Evolutionary conservation across 2,113 vertebrate genomes (phyloP).

Genomic region (Cygnus atratus): DNA sequence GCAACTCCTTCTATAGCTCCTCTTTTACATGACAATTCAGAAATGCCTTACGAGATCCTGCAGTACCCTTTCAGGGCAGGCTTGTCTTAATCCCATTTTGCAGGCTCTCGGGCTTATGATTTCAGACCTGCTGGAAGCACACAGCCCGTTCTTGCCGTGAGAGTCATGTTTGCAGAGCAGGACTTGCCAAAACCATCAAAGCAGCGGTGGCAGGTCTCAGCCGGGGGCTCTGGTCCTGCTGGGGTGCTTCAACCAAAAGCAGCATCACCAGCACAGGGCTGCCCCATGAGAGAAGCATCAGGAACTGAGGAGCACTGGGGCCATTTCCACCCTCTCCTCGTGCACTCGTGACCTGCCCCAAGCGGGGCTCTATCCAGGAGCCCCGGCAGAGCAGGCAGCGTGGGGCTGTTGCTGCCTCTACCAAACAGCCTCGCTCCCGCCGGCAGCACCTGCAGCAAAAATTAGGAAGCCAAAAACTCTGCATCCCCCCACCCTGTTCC

Average conservation of each 20-base stretch:
- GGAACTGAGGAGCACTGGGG: rapidly evolving
- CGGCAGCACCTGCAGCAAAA: background rate
- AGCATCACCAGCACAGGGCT: background rate
- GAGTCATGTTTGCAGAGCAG: background rate
- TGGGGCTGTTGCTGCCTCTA: background rate
- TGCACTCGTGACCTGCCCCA: rapidly evolving
- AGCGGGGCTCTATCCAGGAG: rapidly evolving
- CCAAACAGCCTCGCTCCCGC: rapidly evolving
- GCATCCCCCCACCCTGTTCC: rapidly evolving
- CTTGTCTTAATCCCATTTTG: constrained; percentile 47
- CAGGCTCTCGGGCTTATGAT: background rate
- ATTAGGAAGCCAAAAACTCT: background rate
- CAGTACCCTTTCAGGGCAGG: background rate
- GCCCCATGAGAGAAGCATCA: rapidly evolving
- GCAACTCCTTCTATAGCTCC: background rate
- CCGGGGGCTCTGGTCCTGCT: rapidly evolving
- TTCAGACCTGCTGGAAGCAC: background rate
- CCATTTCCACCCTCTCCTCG: background rate
- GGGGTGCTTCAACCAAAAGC: background rate
- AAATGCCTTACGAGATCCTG: background rate
- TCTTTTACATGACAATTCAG: background rate
- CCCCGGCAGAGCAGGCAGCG: background rate
- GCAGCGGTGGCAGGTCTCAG: rapidly evolving
- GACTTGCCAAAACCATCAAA: background rate
- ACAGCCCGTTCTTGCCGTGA: background rate